Evolutionary conservation across 2,888 invertebrate species (phyloP).

Genomic region (Pandemis heparana): DNA sequence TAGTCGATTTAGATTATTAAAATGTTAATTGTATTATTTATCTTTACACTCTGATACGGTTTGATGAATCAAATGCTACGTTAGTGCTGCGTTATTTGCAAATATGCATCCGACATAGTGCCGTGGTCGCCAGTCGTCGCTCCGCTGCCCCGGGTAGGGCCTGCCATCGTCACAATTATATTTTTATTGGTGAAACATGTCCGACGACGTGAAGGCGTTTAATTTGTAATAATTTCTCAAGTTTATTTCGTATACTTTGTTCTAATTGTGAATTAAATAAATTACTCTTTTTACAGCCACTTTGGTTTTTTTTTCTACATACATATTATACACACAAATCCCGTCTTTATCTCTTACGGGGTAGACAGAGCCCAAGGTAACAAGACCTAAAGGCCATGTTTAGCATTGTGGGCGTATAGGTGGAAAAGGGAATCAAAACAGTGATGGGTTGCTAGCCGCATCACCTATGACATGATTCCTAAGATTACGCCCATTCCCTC

Average conservation of each 20-base stretch:
- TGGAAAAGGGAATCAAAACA: too few species aligned
- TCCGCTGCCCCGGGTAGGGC: conserved; percentile 51
- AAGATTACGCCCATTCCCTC: too few species aligned
- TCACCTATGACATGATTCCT: too few species aligned
- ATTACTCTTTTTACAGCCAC: conserved; percentile 81
- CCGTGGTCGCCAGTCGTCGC: conserved; percentile 47
- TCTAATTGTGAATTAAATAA: conserved; percentile 83
- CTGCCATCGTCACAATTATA: conserved; percentile 61
- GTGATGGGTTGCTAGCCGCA: too few species aligned
- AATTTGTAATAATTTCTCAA: conserved; percentile 69
- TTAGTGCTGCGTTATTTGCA: conserved; percentile 60
- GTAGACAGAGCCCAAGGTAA: too few species aligned
- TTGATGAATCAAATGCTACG: conserved; percentile 65
- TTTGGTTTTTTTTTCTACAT: conserved; percentile 35
- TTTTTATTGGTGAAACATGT: conserved; percentile 53
- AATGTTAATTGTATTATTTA: conserved; percentile 83
- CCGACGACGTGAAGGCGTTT: conserved; percentile 53
- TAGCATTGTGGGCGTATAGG: too few species aligned
- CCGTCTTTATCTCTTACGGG: too few species aligned
- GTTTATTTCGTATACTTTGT: conserved; percentile 76
- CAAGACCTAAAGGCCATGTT: too few species aligned
- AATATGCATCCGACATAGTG: conserved; percentile 61
- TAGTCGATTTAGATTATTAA: conserved; percentile 82
- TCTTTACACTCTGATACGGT: conserved; percentile 80
- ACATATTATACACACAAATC: too few species aligned